Conservation (phyloP, 2,888 invertebrate genomes). For the Amphipyra berbera region DNA sequence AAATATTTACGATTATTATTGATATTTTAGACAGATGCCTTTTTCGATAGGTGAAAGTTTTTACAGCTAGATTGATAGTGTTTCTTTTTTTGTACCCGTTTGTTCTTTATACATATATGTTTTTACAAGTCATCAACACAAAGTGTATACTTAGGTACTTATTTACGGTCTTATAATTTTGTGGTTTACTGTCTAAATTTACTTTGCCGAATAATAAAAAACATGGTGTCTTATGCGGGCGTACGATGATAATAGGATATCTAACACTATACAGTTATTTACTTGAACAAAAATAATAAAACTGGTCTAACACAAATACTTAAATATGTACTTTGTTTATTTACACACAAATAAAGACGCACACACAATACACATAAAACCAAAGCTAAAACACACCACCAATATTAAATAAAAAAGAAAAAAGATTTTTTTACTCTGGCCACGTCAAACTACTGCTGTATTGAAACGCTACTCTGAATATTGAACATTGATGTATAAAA, state of each 20-base stretch:
- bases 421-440: too few relatives aligned
- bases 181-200: neutral
- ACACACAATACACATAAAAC: too few relatives aligned
- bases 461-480: too few relatives aligned
- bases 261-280: too few relatives aligned
- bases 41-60: slow-evolving; percentile 36
- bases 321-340: too few relatives aligned
- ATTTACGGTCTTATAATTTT: neutral
- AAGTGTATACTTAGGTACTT: neutral
- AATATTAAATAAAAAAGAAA: too few relatives aligned
- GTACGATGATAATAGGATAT: neutral
- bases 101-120: neutral
- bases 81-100: slow-evolving; percentile 25
- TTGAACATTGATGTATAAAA: too few relatives aligned
- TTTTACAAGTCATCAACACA: neutral
- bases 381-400: too few relatives aligned
- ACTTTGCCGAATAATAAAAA: neutral
- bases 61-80: slow-evolving; percentile 21
- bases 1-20: slow-evolving; percentile 42
- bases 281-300: too few relatives aligned
- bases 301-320: too few relatives aligned
- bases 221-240: neutral
- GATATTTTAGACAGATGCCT: slow-evolving; percentile 21
- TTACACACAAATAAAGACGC: too few relatives aligned
- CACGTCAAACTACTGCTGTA: too few relatives aligned